A percentile compares a stretch with the other conserved stretches of the same genome.
Conservation (phyloP, 1,140 invertebrate genomes). For the Sitophilus oryzae region DNA sequence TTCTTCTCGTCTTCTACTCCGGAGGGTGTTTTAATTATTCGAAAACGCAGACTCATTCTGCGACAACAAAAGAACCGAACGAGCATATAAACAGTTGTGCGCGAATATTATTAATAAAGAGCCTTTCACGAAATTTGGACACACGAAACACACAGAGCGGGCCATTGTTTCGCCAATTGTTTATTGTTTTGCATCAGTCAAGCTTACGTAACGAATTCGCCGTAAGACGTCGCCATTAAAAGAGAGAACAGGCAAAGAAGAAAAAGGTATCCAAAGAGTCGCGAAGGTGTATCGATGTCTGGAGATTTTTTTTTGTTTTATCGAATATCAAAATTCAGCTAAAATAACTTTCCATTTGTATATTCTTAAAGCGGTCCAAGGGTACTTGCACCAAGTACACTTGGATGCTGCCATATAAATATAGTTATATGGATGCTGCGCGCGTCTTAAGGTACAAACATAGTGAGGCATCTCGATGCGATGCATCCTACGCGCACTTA, state of each 20-base stretch:
- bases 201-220: conserved; percentile 21
- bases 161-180: conserved; percentile 17
- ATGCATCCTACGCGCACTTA: too few species aligned
- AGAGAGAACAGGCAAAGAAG: conserved; percentile 1
- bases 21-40: conserved; percentile 6
- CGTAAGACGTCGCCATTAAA: conserved; percentile 15
- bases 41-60: conserved; percentile 11
- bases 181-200: conserved; percentile 23
- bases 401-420: too few species aligned
- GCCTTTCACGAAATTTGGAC: conserved; percentile 24
- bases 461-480: too few species aligned
- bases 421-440: too few species aligned
- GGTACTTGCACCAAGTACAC: too few species aligned
- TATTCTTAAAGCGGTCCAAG: too few species aligned
- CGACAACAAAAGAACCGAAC: conserved; percentile 14
- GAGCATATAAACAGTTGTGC: conserved; percentile 15
- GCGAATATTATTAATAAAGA: conserved; percentile 22
- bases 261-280: too few species aligned
- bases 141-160: conserved; percentile 15
- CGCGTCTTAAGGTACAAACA: too few species aligned
- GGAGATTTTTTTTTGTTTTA: background rate
- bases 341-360: too few species aligned
- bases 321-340: too few species aligned
- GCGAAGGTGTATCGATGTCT: too few species aligned
- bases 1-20: background rate